Conservation (phyloP, 2,797 vertebrate species). For the Jordanella pulchra region DNA sequence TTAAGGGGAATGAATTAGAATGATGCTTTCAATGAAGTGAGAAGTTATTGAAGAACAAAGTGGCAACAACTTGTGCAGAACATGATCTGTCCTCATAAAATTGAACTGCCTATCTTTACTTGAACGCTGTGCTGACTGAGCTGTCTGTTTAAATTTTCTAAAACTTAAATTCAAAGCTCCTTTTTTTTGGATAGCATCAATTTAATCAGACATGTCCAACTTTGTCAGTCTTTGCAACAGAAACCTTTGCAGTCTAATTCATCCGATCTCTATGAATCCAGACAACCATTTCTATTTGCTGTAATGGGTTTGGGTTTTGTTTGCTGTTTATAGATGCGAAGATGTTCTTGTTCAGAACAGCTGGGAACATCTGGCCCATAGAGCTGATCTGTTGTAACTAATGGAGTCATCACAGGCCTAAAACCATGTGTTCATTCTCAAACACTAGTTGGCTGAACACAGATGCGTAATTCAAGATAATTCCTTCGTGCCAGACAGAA, state of each 20-base stretch:
- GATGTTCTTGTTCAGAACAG: too few species aligned
- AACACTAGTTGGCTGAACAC: neutral
- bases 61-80: too few species aligned
- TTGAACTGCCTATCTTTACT: too few species aligned
- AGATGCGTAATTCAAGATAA: neutral
- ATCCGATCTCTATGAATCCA: constrained; percentile 13
- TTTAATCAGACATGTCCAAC: neutral
- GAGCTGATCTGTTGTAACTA: constrained; percentile 1
- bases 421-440: neutral
- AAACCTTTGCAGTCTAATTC: constrained; percentile 22
- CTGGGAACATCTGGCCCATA: constrained; percentile 5
- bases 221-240: constrained; percentile 2
- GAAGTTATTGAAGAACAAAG: too few species aligned
- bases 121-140: too few species aligned
- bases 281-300: constrained; percentile 19
- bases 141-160: too few species aligned
- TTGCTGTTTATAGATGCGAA: constrained; percentile 16
- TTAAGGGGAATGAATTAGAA: too few species aligned
- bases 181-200: too few species aligned
- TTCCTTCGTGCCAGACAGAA: neutral
- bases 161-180: too few species aligned
- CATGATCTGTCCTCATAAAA: too few species aligned
- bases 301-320: constrained; percentile 40
- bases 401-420: neutral
- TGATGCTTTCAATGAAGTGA: too few species aligned